Evolutionary conservation across 2,113 vertebrate species (phyloP).

Genomic region (Bothrops jararaca): DNA sequence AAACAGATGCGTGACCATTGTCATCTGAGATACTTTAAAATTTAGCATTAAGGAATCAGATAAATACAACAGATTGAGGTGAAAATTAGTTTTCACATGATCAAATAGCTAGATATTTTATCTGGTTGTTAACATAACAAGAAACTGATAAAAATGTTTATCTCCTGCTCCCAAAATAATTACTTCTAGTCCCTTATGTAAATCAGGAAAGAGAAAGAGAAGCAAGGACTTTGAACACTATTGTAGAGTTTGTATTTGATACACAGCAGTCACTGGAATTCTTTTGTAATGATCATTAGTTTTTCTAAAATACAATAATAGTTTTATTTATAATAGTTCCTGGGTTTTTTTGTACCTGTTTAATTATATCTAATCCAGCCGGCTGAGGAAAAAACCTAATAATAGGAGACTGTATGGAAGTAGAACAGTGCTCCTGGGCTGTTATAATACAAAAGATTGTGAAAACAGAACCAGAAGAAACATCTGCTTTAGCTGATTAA

Average conservation of each 20-base stretch:
- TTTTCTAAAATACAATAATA: neutral
- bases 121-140: neutral
- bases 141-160: neutral
- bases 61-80: neutral
- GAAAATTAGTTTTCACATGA: neutral
- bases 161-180: neutral
- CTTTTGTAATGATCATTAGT: neutral
- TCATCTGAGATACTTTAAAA: neutral
- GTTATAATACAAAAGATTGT: neutral
- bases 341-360: neutral
- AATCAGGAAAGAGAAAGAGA: neutral
- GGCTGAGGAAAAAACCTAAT: neutral
- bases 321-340: neutral
- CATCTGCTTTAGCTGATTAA: neutral
- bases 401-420: neutral
- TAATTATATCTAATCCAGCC: neutral
- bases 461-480: neutral
- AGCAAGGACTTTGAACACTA: neutral
- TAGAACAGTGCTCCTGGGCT: neutral
- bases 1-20: neutral
- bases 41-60: neutral
- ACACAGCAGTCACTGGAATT: neutral
- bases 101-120: neutral
- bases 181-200: neutral
- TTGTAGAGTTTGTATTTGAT: neutral